Evolutionary conservation across 2,888 invertebrate genomes (phyloP).

Genomic region (Ceraclea dissimilis): DNA sequence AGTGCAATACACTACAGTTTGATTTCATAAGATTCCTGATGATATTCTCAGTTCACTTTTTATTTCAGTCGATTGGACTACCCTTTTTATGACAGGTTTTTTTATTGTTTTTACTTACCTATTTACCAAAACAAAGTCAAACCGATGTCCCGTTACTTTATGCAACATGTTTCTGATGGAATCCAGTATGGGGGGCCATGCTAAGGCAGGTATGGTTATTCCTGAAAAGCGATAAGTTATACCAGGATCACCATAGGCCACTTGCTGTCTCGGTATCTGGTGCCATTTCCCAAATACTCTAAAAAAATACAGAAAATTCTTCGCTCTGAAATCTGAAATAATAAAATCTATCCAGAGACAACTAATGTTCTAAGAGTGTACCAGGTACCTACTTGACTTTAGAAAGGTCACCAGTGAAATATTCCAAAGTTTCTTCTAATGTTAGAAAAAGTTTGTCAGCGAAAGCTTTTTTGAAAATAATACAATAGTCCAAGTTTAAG

Average conservation of each 20-base stretch:
- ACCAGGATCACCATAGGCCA: slow-evolving; percentile 58
- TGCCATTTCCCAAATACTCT: slow-evolving; percentile 61
- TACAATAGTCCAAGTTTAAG: slow-evolving; percentile 51
- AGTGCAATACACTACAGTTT: too few species aligned
- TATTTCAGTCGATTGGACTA: too few species aligned
- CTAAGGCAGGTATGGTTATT: slow-evolving; percentile 52
- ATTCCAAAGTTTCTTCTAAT: slow-evolving; percentile 50
- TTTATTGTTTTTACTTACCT: too few species aligned
- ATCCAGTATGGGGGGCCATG: slow-evolving; percentile 51
- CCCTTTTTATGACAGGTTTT: too few species aligned
- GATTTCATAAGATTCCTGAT: too few species aligned
- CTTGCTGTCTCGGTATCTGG: slow-evolving; percentile 60
- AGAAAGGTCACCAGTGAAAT: slow-evolving; percentile 56
- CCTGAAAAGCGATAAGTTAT: slow-evolving; percentile 60
- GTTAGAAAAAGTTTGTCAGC: slow-evolving; percentile 44
- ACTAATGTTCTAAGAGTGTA: too few species aligned
- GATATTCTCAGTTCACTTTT: too few species aligned
- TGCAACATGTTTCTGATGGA: slow-evolving; percentile 46
- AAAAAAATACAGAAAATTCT: slow-evolving; percentile 27
- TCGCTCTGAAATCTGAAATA: too few species aligned
- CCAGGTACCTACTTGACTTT: slow-evolving; percentile 44
- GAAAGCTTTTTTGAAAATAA: slow-evolving; percentile 38
- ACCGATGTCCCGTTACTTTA: slow-evolving; percentile 46
- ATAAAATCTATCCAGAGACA: neutral
- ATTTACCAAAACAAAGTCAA: slow-evolving; percentile 62